Base-by-base conservation (phyloP, 2,888 invertebrate genomes). In the Smittia aterrima region DNA sequence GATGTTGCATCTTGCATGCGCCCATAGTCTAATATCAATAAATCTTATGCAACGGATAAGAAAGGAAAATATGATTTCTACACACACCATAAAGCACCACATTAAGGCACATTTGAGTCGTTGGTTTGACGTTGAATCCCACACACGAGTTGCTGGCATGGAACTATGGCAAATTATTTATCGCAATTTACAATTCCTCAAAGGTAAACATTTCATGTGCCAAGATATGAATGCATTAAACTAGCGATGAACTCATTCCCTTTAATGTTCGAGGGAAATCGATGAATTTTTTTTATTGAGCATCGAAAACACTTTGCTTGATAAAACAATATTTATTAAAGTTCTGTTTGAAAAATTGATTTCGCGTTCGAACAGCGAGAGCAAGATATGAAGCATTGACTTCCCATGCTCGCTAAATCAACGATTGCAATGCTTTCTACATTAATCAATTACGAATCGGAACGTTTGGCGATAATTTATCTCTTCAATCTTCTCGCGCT, bases 121-220 rank as follows among this genome's bases (percentile, higher is more conserved):
- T 24, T 27, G 11, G 1, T 18, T 54, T 70, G 53, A 70, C 25
- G 53, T 54, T 25, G 41, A 70, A 70, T 70, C 70, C 70, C 70
- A 70, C 70, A 70, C 70, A 20, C 54, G 54, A 54, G 11, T 11
- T 18, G 22, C 22, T 54, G 70, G 53, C 53, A 25, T 70, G 54
- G 25, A 68, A 70, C 70, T 70, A 70, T 70, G 70, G 53, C 54
- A 70, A 70, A 70, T 70, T 70, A 70, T 70, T 70, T 70, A 70
- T 70, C 16, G 70, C 54, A 70, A 70, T 70, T 70, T 70, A 18
- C 54, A 70, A 70, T 54, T 54, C 22, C 70, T 70, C 25, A 70
- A 47, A 70, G 67, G 67, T 68, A 68, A 68, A 68, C 18, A 24
- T n/a, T 18, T 22, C 58, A 58, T 58, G 24, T 7, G 11, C 18